Evolutionary conservation across 1,140 invertebrate species (phyloP), one percentile per base, ranked within the genome.

Genomic region (Drosophila hydei): DNA sequence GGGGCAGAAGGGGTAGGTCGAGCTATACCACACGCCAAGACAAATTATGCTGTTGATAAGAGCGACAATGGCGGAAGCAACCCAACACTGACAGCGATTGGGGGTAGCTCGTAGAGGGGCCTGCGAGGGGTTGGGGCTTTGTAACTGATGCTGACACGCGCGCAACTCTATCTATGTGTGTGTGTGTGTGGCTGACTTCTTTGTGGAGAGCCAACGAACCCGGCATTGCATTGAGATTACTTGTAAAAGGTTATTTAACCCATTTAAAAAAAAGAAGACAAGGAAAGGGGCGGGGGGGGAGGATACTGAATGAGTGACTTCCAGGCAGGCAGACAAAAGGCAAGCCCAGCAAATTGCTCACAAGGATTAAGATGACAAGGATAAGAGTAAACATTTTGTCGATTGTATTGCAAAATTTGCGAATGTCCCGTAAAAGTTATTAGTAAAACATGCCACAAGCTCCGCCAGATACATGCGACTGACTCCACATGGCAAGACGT

Each of bases 21-120:
- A 50, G 70, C 45, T 79, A 74, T 70, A 74, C 47, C 81, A 77
- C 75, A 87, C 77, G 81, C 77, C 83, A 87, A 88, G 83, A 87
- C 83, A 87, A 87, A 87, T 87, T 87, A 87, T 88, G 62, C 79
- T 87, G 83, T 88, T 87, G 83, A 87, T 87, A 87, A 87, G 83
- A 74, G 77, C 80, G 79, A 78, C 75, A 84, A 87, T 77, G 67
- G 77, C 81, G 75, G 56, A 80, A 77, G 74, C 70, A 62, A 60
- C 65, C 45, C 40, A 54, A 27, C 40, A 45, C 40, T 23, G 18
- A 5, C 25, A 23, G 14, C 25, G 14, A 40, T 4, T 18, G 30
- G 42, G 8, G 21, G 12, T 8, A 25, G 33, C n/a, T 1, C 38
- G 8, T 6, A 16, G 1, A 3, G 27, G 38, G 16, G 33, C 19